Percentiles rank a stretch among this genome's conserved stretches.
These are phyloP conservation scores for Dicranocentrus wangi DNA, from an alignment of 2,888 invertebrate genomes.

Conservation along the genomic window DNA sequence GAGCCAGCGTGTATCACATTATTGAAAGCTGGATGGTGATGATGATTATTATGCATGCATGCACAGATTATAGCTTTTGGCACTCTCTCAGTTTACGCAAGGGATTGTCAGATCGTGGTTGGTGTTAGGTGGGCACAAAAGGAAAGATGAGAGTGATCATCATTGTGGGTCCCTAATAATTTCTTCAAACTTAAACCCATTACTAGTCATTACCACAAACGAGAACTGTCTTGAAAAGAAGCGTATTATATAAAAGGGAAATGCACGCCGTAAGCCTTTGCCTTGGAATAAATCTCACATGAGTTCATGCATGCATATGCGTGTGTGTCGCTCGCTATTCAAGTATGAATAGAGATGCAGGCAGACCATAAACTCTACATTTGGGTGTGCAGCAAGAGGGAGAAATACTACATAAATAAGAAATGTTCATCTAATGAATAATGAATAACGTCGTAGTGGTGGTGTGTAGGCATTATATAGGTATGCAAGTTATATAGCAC, in stretches of 20 bases:
- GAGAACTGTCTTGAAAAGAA: constrained; percentile 27
- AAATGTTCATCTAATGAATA: constrained; percentile 37
- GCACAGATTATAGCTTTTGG: constrained; percentile 51
- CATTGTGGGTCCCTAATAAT: constrained; percentile 51
- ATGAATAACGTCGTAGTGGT: constrained; percentile 39
- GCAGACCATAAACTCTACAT: neutral
- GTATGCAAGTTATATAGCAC: too few relatives aligned
- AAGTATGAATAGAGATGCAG: constrained; percentile 3
- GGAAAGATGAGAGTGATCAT: constrained; percentile 29
- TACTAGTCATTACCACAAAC: constrained; percentile 48
- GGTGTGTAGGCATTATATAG: too few relatives aligned
- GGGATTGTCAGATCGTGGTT: constrained; percentile 22
- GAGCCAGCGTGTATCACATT: constrained; percentile 4
- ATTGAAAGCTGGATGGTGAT: constrained; percentile 27
- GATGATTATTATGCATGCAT: constrained; percentile 51
- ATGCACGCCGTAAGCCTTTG: constrained; percentile 29
- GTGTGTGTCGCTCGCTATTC: constrained; percentile 19
- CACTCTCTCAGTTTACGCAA: constrained; percentile 27
- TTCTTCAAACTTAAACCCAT: constrained; percentile 55
- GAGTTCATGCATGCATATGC: neutral
- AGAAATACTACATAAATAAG: too few relatives aligned
- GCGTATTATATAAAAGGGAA: too few relatives aligned
- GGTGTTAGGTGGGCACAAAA: constrained; percentile 1
- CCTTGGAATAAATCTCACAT: constrained; percentile 39
- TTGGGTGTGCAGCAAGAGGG: too few relatives aligned